Percentiles rank a stretch among this genome's conserved stretches.
Evolutionary conservation across 1,140 invertebrate species (phyloP).

Genomic region (Aphis gossypii): DNA sequence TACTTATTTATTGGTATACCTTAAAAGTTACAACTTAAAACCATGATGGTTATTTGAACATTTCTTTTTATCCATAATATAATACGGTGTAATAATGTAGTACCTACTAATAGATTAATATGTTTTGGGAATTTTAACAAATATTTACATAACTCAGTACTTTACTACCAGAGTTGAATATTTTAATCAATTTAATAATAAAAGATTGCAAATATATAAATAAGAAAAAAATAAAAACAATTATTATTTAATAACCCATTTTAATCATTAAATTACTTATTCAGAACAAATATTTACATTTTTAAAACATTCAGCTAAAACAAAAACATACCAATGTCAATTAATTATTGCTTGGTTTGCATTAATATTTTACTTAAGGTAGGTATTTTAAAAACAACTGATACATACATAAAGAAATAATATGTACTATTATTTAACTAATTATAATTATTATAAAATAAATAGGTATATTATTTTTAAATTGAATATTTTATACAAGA

Average conservation of each 20-base stretch:
- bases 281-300: not conserved
- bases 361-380: not conserved
- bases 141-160: not conserved
- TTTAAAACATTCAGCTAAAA: slow-evolving; percentile 4
- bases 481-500: not conserved
- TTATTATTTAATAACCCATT: not conserved
- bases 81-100: not conserved
- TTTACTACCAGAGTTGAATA: not conserved
- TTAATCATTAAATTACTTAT: slow-evolving; percentile 7
- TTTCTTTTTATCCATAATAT: not conserved
- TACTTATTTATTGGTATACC: not conserved
- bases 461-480: not conserved
- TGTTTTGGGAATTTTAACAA: not conserved
- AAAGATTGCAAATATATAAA: not conserved
- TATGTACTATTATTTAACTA: not conserved
- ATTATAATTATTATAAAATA: not conserved
- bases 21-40: not conserved
- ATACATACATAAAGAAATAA: not conserved
- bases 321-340: slow-evolving; percentile 1
- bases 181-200: not conserved
- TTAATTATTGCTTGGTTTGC: slow-evolving; percentile 1
- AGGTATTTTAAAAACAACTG: not conserved
- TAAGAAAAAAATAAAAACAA: not conserved
- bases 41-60: not conserved
- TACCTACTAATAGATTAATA: not conserved